Conservation (phyloP, 2,888 invertebrate species). For the Tethea ocularis region DNA sequence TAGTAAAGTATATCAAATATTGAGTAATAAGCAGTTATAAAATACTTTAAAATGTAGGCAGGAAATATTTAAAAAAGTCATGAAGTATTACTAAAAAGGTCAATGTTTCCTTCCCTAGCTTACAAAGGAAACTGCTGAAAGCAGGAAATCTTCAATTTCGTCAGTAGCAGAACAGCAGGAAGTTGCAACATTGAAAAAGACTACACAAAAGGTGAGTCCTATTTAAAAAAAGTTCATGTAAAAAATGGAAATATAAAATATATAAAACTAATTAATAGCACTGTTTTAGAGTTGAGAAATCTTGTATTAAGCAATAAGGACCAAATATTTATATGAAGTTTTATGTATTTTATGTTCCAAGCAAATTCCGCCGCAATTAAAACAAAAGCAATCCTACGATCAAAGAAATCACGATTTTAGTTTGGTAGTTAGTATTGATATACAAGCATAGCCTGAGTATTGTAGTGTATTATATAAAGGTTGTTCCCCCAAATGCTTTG, state of each 20-base stretch:
- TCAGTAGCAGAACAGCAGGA: constrained; percentile 71
- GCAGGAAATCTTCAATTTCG: constrained; percentile 76
- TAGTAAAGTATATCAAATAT: not conserved
- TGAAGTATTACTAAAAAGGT: not conserved
- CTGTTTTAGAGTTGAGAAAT: too few relatives aligned
- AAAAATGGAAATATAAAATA: not conserved
- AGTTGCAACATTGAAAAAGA: constrained; percentile 64
- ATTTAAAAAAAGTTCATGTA: not conserved
- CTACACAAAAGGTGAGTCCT: constrained; percentile 63
- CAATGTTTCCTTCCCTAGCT: constrained; percentile 44
- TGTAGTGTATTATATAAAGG: not conserved
- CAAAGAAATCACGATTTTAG: not conserved
- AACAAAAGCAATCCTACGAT: not conserved
- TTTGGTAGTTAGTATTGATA: not conserved
- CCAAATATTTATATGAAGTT: not conserved
- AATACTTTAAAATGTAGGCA: not conserved
- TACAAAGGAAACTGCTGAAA: constrained; percentile 77
- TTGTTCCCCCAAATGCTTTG: constrained; percentile 1
- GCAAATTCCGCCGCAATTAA: not conserved
- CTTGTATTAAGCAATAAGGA: not conserved
- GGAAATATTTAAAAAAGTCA: not conserved
- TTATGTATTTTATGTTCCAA: not conserved
- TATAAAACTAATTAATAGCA: not conserved
- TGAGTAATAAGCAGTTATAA: too few relatives aligned
- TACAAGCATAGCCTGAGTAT: not conserved